A percentile compares a stretch with the other conserved stretches of the same genome.
Conservation (phyloP, 2,888 invertebrate species). For the Polydesmus complanatus region DNA sequence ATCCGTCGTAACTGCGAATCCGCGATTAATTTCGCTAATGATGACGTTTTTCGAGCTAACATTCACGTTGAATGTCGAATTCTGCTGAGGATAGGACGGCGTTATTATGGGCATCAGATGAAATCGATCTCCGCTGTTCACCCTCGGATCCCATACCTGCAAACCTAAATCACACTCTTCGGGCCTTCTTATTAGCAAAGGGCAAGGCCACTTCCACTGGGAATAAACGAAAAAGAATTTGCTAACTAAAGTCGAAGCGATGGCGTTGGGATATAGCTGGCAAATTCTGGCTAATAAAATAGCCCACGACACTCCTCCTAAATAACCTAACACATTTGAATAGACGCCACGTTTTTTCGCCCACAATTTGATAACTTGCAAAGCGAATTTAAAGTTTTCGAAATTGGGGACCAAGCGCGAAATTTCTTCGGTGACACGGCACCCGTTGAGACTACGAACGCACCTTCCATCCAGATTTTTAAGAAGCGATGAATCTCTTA, state of each 20-base stretch:
- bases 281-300: slow-evolving; percentile 97
- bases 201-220: slow-evolving; percentile 97
- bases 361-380: slow-evolving; percentile 94
- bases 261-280: slow-evolving; percentile 94
- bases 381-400: no score
- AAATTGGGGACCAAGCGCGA: no score
- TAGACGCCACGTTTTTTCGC: slow-evolving; percentile 96
- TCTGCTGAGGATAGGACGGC: slow-evolving; percentile 98
- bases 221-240: slow-evolving; percentile 98
- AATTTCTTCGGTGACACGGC: no score
- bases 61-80: slow-evolving; percentile 97
- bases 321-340: slow-evolving; percentile 92
- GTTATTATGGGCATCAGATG: slow-evolving; percentile 99
- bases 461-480: no score
- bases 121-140: slow-evolving; percentile 76
- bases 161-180: slow-evolving; percentile 71
- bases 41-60: slow-evolving; percentile 83
- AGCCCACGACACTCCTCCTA: slow-evolving; percentile 98
- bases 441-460: no score
- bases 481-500: slow-evolving; percentile 76
- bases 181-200: slow-evolving; percentile 85
- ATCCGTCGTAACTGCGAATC: slow-evolving; percentile 51
- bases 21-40: slow-evolving; percentile 72
- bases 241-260: slow-evolving; percentile 83
- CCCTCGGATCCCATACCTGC: slow-evolving; percentile 94